A percentile compares a stretch with the other conserved stretches of the same genome.
Conservation (phyloP, 2,888 invertebrate genomes). For the Heliconius erato region DNA sequence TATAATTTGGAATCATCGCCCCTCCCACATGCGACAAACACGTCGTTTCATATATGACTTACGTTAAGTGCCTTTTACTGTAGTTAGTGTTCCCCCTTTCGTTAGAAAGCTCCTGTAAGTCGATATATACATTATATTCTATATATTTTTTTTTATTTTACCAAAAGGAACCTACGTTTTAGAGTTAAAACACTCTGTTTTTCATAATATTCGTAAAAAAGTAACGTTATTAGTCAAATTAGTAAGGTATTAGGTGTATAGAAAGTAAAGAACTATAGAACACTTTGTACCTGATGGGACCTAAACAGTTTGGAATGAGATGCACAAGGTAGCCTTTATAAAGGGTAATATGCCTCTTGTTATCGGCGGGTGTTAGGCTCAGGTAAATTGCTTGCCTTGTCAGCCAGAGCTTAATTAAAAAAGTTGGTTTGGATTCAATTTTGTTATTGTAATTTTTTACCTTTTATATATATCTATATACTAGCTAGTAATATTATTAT, state of each 20-base stretch:
- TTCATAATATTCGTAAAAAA: neutral
- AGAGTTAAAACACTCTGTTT: neutral
- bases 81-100: neutral
- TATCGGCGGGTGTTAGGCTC: neutral
- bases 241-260: neutral
- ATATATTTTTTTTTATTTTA: neutral
- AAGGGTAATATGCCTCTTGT: neutral
- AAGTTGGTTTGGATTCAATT: too few relatives aligned
- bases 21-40: conserved; percentile 24
- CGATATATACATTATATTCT: neutral
- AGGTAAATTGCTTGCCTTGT: conserved; percentile 2
- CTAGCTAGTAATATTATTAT: too few relatives aligned
- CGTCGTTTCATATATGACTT: conserved; percentile 21
- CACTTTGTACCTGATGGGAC: neutral
- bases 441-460: too few relatives aligned
- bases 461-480: too few relatives aligned
- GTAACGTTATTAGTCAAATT: neutral
- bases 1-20: conserved; percentile 11
- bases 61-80: conserved; percentile 20
- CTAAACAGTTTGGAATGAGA: neutral
- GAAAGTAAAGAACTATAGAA: neutral
- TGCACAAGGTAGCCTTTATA: neutral
- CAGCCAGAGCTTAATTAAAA: neutral
- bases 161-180: neutral
- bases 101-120: neutral